A percentile compares a stretch with the other conserved stretches of the same genome.
Evolutionary conservation across 2,888 invertebrate genomes (phyloP).

Genomic region (Trissolcus brochymenae): DNA sequence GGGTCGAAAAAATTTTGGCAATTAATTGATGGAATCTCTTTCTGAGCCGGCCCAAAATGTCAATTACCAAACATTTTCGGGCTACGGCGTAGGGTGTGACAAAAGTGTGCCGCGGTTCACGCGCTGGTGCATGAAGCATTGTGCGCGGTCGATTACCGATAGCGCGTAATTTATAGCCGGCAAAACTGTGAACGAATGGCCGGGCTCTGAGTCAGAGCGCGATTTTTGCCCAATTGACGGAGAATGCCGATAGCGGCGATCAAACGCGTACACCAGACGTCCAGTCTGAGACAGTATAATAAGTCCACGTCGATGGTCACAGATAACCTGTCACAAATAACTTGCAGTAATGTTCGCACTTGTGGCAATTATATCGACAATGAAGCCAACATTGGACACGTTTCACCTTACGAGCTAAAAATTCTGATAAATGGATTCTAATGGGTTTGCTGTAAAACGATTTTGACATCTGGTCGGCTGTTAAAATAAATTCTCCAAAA

Average conservation of each 20-base stretch:
- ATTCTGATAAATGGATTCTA: conserved; percentile 12
- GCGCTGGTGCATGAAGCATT: conserved; percentile 58
- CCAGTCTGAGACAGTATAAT: conserved; percentile 53
- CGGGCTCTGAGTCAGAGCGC: conserved; percentile 69
- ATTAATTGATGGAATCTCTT: neutral
- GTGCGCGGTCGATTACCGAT: conserved; percentile 72
- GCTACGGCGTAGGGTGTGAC: conserved; percentile 47
- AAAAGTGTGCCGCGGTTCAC: conserved; percentile 52
- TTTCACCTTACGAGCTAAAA: conserved; percentile 25
- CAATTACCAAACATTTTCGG: conserved; percentile 53
- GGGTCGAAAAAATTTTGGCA: too few relatives aligned
- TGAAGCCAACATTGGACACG: conserved; percentile 28
- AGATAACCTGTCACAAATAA: conserved; percentile 51
- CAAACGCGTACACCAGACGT: conserved; percentile 50
- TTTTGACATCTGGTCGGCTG: too few relatives aligned
- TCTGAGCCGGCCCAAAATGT: conserved; percentile 25
- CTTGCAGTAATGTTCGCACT: conserved; percentile 54
- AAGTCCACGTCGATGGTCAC: conserved; percentile 52
- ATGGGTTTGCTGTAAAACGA: neutral
- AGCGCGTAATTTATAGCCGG: conserved; percentile 73
- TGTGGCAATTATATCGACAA: conserved; percentile 54
- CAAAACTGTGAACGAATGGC: conserved; percentile 69
- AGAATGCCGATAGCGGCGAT: conserved; percentile 68
- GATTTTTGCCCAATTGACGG: conserved; percentile 71
- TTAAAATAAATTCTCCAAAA: too few relatives aligned